These are phyloP conservation scores for Heliothis subflexa DNA, from an alignment of 1,140 invertebrate species.

Conservation along the genomic window DNA sequence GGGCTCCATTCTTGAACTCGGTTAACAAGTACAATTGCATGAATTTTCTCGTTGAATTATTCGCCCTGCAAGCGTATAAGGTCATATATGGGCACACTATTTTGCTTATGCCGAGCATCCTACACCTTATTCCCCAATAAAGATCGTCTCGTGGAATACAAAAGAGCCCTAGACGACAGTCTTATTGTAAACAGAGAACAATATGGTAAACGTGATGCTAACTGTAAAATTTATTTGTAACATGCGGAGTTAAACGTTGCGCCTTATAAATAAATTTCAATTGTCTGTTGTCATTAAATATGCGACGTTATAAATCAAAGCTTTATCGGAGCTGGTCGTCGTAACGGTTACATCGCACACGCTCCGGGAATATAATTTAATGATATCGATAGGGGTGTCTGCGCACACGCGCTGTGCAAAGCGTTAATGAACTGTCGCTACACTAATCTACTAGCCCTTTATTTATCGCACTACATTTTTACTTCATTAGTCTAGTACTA, in stretches of 20 bases:
- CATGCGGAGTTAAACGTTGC: slow-evolving; percentile 68
- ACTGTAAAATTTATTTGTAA: slow-evolving; percentile 81
- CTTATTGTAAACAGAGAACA: slow-evolving; percentile 65
- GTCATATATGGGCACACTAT: slow-evolving; percentile 50
- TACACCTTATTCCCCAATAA: slow-evolving; percentile 57
- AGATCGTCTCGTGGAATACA: slow-evolving; percentile 67
- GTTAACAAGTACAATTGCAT: slow-evolving; percentile 47
- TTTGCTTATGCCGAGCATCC: slow-evolving; percentile 54
- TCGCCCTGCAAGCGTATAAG: slow-evolving; percentile 46
- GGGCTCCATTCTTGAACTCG: slow-evolving; percentile 36
- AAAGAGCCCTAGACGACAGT: slow-evolving; percentile 62
- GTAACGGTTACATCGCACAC: slow-evolving; percentile 74
- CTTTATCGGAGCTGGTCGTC: slow-evolving; percentile 75
- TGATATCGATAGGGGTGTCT: slow-evolving; percentile 74
- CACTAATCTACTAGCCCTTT: slow-evolving; percentile 22
- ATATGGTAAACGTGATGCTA: slow-evolving; percentile 71
- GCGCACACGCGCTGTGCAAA: slow-evolving; percentile 46
- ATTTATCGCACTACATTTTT: slow-evolving; percentile 12
- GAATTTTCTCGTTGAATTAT: slow-evolving; percentile 53
- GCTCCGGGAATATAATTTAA: slow-evolving; percentile 79
- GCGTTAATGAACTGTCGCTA: slow-evolving; percentile 38
- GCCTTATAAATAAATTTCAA: slow-evolving; percentile 82
- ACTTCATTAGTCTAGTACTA: slow-evolving; percentile 46
- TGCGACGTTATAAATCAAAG: slow-evolving; percentile 82
- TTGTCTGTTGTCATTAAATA: slow-evolving; percentile 84